A percentile compares a stretch with the other conserved stretches of the same genome.
Evolutionary conservation across 2,797 vertebrate genomes (phyloP).

Genomic region (Meda fulgida): DNA sequence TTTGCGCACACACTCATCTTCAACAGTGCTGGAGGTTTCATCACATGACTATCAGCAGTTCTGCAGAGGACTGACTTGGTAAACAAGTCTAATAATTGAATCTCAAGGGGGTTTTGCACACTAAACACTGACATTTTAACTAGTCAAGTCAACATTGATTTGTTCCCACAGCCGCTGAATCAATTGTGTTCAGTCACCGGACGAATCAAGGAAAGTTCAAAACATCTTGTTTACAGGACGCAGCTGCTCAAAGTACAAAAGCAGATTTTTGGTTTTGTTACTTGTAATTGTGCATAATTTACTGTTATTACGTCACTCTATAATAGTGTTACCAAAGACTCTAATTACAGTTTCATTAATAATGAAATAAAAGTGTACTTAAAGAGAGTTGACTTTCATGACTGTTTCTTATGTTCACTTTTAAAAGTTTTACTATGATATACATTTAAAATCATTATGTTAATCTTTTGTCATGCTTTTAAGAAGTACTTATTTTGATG

Average conservation of each 20-base stretch:
- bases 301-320: too few relatives aligned
- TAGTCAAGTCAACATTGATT: slow-evolving; percentile 22
- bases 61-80: neutral
- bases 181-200: slow-evolving; percentile 12
- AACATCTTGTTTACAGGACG: slow-evolving; percentile 40
- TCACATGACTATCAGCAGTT: neutral
- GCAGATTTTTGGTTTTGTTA: neutral
- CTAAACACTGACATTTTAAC: neutral
- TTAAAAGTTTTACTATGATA: neutral
- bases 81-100: neutral
- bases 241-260: too few relatives aligned
- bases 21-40: neutral
- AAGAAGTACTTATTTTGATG: neutral
- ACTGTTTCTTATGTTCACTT: neutral
- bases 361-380: neutral
- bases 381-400: neutral
- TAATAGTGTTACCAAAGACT: too few relatives aligned
- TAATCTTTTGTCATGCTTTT: neutral
- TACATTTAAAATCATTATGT: neutral
- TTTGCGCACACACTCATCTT: neutral
- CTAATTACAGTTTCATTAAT: neutral
- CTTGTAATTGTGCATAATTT: neutral
- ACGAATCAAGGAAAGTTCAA: slow-evolving; percentile 15
- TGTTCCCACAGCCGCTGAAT: slow-evolving; percentile 19
- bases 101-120: neutral